Percentiles rank a stretch among this genome's conserved stretches.
Evolutionary conservation across 2,888 invertebrate species (phyloP).

Genomic region (Mesochorus sp.): DNA sequence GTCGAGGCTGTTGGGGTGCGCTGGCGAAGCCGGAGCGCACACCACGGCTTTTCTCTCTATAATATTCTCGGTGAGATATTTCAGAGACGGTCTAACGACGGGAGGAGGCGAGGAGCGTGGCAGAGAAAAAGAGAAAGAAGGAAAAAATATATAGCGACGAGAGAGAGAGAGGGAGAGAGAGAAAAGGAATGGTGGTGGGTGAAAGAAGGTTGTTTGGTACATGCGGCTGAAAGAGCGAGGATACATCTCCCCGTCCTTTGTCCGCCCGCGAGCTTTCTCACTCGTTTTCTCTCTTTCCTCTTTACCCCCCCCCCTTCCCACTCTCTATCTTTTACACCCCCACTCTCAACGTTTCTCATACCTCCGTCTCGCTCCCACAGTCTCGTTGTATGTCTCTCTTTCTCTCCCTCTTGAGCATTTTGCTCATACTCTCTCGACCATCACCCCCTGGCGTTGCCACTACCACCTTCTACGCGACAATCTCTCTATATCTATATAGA

Average conservation of each 20-base stretch:
- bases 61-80: conserved; percentile 79
- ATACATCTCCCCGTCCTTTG: conserved; percentile 57
- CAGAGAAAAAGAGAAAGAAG: conserved; percentile 17
- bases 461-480: conserved; percentile 31
- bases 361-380: conserved; percentile 51
- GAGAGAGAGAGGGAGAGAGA: conserved; percentile 35
- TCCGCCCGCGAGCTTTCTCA: conserved; percentile 54
- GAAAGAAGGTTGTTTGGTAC: conserved; percentile 56
- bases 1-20: conserved; percentile 51
- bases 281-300: conserved; percentile 56
- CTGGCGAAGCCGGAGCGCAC: conserved; percentile 68
- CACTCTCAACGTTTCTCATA: conserved; percentile 40
- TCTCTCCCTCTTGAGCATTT: conserved; percentile 32
- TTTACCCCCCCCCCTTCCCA: too few relatives aligned
- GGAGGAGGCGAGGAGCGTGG: conserved; percentile 37
- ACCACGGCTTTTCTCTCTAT: conserved; percentile 71
- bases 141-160: conserved; percentile 7
- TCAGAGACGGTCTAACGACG: conserved; percentile 72
- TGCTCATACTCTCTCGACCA: conserved; percentile 44
- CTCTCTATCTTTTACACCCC: conserved; percentile 15
- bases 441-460: conserved; percentile 46
- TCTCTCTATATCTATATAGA: neutral
- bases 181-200: conserved; percentile 37
- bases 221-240: conserved; percentile 51
- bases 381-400: conserved; percentile 46